phyloP scores from a whole-genome alignment of 1,140 invertebrate species.

The Sipha flava region DNA sequence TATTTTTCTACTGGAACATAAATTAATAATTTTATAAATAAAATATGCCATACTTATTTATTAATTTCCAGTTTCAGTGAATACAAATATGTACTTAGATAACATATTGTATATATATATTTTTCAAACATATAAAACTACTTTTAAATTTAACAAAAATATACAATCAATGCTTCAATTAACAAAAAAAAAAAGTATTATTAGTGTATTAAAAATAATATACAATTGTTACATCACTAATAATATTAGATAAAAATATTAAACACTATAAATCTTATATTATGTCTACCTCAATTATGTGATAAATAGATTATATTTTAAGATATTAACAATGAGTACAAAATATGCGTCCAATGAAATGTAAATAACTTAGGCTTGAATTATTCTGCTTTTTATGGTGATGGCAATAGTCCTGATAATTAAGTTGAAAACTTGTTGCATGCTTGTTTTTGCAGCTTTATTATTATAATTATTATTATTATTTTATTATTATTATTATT shows the following conservation, averaged over 20 bases:
- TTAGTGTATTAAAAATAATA: not conserved
- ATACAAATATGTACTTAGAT: not conserved
- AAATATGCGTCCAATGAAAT: not conserved
- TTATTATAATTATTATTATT: too few species aligned
- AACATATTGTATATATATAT: not conserved
- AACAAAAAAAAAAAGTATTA: not conserved
- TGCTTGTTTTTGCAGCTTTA: slow-evolving; percentile 20
- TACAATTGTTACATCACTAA: not conserved
- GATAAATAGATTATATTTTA: not conserved
- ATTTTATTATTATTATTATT: too few species aligned
- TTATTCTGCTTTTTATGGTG: not conserved
- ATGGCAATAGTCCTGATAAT: not conserved
- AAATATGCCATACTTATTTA: not conserved
- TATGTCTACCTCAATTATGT: slow-evolving; percentile 2
- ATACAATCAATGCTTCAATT: not conserved
- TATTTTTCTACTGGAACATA: not conserved
- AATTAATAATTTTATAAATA: not conserved
- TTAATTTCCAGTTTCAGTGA: not conserved
- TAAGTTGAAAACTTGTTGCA: slow-evolving; percentile 1
- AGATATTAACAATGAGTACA: not conserved
- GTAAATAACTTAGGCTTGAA: not conserved
- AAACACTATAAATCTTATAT: not conserved
- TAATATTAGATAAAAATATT: not conserved
- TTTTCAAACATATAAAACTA: not conserved
- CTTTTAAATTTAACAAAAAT: not conserved